Evolutionary conservation across 2,888 invertebrate genomes (phyloP).

Genomic region (Drosophila birchii): DNA sequence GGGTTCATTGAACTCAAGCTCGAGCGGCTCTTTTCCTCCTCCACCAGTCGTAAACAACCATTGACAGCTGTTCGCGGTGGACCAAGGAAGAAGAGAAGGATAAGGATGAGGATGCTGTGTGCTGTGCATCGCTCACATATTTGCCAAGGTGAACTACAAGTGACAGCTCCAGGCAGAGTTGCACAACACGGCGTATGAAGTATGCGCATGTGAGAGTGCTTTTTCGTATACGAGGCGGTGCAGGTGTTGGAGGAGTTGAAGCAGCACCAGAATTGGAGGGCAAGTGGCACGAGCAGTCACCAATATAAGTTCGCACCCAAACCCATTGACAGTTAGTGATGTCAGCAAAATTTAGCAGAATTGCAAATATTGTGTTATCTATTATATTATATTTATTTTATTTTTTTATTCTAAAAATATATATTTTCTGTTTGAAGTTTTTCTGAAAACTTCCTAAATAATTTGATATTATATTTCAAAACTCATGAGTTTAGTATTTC

Average conservation of each 20-base stretch:
- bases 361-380: not conserved
- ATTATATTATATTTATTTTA: not conserved
- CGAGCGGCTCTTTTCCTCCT: not conserved
- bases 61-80: constrained; percentile 38
- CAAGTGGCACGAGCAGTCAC: constrained; percentile 18
- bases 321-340: constrained; percentile 30
- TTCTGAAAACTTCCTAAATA: not conserved
- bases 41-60: constrained; percentile 21
- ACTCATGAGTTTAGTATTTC: not conserved
- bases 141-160: constrained; percentile 34
- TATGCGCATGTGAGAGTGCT: constrained; percentile 17
- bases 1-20: constrained; percentile 28
- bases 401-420: not conserved
- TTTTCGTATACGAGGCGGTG: not conserved
- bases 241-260: constrained; percentile 1
- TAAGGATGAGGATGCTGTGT: constrained; percentile 1
- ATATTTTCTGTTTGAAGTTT: not conserved
- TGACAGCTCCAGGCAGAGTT: constrained; percentile 34
- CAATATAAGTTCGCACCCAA: constrained; percentile 25
- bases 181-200: constrained; percentile 37
- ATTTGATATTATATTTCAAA: not conserved
- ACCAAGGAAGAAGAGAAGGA: not conserved
- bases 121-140: constrained; percentile 5
- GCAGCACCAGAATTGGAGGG: constrained; percentile 2
- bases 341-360: not conserved